Conservation (phyloP, 2,797 vertebrate genomes). For the Gallirallus australis region DNA sequence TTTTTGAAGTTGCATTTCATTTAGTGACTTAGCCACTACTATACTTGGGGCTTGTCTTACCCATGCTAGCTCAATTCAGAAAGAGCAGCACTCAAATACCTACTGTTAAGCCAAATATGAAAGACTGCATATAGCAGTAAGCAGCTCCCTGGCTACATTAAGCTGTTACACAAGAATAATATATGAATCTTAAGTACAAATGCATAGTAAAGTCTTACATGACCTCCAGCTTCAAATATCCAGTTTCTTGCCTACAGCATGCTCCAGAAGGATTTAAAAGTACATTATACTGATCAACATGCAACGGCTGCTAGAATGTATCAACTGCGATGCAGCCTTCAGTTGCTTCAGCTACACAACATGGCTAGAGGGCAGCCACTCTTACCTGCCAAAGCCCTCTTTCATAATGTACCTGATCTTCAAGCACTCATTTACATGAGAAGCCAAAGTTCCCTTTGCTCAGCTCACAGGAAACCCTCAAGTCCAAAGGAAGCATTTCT, state of each 20-base stretch:
- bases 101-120: not conserved
- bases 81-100: not conserved
- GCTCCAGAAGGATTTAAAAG: slow-evolving; percentile 1
- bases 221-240: slow-evolving; percentile 26
- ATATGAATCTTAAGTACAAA: slow-evolving; percentile 40
- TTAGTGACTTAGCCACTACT: not conserved
- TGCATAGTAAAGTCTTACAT: slow-evolving; percentile 30
- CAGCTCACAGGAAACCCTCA: not conserved
- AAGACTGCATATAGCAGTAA: not conserved
- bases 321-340: not conserved
- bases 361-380: not conserved
- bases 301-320: not conserved
- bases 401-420: not conserved
- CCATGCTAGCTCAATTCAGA: not conserved
- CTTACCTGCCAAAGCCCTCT: not conserved
- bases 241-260: slow-evolving; percentile 1
- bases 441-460: not conserved
- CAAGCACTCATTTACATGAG: not conserved
- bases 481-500: not conserved
- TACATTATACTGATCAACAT: not conserved
- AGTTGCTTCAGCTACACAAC: not conserved
- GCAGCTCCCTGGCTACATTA: not conserved
- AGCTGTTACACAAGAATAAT: not conserved
- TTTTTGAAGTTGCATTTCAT: not conserved
- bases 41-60: not conserved